A percentile compares a stretch with the other conserved stretches of the same genome.
phyloP scores from a whole-genome alignment of 2,888 invertebrate species.

The Dione vanillae region DNA sequence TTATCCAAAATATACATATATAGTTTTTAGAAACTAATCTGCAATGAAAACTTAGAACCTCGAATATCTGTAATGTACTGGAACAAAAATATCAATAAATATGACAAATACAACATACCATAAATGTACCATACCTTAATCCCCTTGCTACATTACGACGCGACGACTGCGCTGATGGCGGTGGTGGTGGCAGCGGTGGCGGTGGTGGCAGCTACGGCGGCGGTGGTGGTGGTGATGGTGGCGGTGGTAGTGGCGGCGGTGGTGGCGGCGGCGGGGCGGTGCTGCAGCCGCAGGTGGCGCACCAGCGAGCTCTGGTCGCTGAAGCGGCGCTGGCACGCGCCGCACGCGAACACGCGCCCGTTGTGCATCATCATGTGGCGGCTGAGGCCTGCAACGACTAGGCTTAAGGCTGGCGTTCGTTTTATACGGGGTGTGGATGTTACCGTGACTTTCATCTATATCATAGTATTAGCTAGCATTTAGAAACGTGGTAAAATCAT shows the following conservation, averaged over 20 bases:
- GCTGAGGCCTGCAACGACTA: conserved; percentile 83
- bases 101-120: too few species aligned
- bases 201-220: not conserved
- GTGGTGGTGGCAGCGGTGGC: not conserved
- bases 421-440: not conserved
- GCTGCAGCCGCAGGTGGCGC: conserved; percentile 79
- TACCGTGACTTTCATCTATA: too few species aligned
- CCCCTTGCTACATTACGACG: conserved; percentile 1
- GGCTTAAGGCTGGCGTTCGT: too few species aligned
- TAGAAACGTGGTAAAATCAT: too few species aligned
- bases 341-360: conserved; percentile 86
- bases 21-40: not conserved
- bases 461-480: too few species aligned
- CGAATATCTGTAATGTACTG: not conserved
- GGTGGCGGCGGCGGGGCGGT: conserved; percentile 46
- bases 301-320: conserved; percentile 89
- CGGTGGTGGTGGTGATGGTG: not conserved
- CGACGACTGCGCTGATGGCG: not conserved
- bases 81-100: not conserved
- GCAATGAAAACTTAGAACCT: not conserved
- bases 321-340: conserved; percentile 87
- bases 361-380: conserved; percentile 87
- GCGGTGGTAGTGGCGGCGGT: not conserved
- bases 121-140: too few species aligned
- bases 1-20: too few species aligned